A percentile compares a stretch with the other conserved stretches of the same genome.
Conservation (phyloP, 2,888 invertebrate species). For the Hypselothyrea guttata region DNA sequence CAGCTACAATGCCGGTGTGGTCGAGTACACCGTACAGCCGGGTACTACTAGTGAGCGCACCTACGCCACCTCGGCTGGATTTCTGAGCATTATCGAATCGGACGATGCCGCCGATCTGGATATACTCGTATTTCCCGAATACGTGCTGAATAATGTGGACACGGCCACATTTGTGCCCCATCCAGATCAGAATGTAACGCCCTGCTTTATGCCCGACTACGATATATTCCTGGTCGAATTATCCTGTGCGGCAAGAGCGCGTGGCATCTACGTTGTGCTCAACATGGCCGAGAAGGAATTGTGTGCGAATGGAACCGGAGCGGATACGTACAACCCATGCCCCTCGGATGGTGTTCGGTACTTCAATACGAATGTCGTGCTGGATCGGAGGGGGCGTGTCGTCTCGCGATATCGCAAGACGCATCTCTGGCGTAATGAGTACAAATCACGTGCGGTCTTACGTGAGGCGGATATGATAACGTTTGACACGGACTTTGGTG, state of each 20-base stretch:
- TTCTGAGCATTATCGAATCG: slow-evolving; percentile 69
- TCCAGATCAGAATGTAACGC: slow-evolving; percentile 70
- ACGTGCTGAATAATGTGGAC: slow-evolving; percentile 80
- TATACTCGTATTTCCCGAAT: slow-evolving; percentile 91
- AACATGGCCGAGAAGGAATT: slow-evolving; percentile 84
- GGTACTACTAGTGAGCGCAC: slow-evolving; percentile 34
- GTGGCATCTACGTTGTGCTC: slow-evolving; percentile 84
- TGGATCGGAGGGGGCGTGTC: slow-evolving; percentile 88
- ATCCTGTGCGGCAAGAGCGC: slow-evolving; percentile 84
- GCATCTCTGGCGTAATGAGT: slow-evolving; percentile 82
- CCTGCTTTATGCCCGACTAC: slow-evolving; percentile 71
- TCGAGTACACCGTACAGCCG: slow-evolving; percentile 84
- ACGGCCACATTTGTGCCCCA: slow-evolving; percentile 79
- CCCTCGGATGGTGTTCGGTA: slow-evolving; percentile 63
- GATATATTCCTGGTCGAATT: slow-evolving; percentile 75
- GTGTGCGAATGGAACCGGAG: slow-evolving; percentile 79
- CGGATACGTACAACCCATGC: slow-evolving; percentile 54
- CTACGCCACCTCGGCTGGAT: slow-evolving; percentile 33
- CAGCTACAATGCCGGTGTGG: slow-evolving; percentile 85
- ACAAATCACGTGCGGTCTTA: slow-evolving; percentile 83
- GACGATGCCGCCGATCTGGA: slow-evolving; percentile 83
- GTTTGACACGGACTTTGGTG: slow-evolving; percentile 90
- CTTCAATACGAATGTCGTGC: slow-evolving; percentile 91
- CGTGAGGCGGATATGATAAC: slow-evolving; percentile 84
- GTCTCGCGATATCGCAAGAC: slow-evolving; percentile 84